Conservation (phyloP, 2,888 invertebrate species). For the Chromoteleia sp. region DNA sequence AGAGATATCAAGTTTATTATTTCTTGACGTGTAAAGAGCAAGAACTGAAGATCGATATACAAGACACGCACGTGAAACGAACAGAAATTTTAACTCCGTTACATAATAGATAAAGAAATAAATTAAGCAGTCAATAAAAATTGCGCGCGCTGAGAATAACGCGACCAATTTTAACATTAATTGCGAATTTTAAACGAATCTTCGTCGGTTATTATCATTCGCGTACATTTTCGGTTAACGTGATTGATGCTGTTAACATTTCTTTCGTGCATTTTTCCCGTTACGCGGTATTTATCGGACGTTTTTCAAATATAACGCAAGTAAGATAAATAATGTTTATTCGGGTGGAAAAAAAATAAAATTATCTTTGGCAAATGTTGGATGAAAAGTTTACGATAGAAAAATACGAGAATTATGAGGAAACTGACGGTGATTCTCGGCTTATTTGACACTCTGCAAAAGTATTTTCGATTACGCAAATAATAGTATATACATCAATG, state of each 20-base stretch:
- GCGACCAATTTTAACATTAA: background rate
- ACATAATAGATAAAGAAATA: constrained; percentile 41
- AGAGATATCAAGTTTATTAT: constrained; percentile 71
- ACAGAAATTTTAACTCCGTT: constrained; percentile 54
- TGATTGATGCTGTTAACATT: too few relatives aligned
- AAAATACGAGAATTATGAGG: constrained; percentile 8
- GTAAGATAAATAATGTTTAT: background rate
- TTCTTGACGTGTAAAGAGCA: constrained; percentile 70
- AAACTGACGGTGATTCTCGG: constrained; percentile 7
- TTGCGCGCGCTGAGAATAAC: background rate
- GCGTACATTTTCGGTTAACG: too few relatives aligned
- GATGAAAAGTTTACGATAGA: background rate
- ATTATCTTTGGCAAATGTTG: constrained; percentile 4
- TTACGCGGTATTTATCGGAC: background rate
- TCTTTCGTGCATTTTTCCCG: too few relatives aligned
- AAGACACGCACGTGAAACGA: constrained; percentile 60
- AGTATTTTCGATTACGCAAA: constrained; percentile 25
- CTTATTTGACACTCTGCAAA: constrained; percentile 8
- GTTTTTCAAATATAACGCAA: background rate
- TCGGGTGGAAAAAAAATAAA: background rate
- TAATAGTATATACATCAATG: constrained; percentile 11
- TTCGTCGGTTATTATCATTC: too few relatives aligned
- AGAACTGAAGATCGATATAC: constrained; percentile 67
- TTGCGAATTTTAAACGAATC: background rate
- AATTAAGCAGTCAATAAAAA: constrained; percentile 23